Conservation (phyloP, 2,888 invertebrate genomes). For the Chironomus riparius region DNA sequence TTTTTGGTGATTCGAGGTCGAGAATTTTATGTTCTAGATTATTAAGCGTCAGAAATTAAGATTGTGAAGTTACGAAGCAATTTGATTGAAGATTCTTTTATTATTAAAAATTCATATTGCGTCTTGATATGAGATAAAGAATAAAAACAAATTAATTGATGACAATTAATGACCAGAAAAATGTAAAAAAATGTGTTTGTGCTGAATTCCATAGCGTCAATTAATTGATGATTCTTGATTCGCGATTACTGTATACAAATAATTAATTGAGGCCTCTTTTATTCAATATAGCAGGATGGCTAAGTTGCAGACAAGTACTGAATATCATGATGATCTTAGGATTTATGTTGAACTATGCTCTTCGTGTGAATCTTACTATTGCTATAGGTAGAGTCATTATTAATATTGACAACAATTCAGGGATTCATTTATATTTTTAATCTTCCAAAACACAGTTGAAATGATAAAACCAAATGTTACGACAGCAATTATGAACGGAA, state of each 20-base stretch:
- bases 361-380: conserved; percentile 77
- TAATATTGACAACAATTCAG: background rate
- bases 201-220: background rate
- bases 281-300: conserved; percentile 53
- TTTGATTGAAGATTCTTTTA: too few species aligned
- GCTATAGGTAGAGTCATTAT: conserved; percentile 63
- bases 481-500: conserved; percentile 21
- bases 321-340: conserved; percentile 79
- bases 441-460: background rate
- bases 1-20: too few species aligned
- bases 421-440: background rate
- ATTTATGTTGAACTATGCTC: conserved; percentile 84
- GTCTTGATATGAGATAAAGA: background rate
- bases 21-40: too few species aligned
- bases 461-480: background rate
- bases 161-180: background rate
- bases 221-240: too few species aligned
- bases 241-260: background rate
- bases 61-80: too few species aligned
- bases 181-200: background rate
- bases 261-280: conserved; percentile 19
- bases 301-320: conserved; percentile 71
- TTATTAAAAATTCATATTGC: too few species aligned
- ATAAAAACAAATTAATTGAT: background rate
- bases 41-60: too few species aligned